These are phyloP conservation scores for Elegia similella DNA, from an alignment of 2,888 invertebrate species.

Conservation along the genomic window DNA sequence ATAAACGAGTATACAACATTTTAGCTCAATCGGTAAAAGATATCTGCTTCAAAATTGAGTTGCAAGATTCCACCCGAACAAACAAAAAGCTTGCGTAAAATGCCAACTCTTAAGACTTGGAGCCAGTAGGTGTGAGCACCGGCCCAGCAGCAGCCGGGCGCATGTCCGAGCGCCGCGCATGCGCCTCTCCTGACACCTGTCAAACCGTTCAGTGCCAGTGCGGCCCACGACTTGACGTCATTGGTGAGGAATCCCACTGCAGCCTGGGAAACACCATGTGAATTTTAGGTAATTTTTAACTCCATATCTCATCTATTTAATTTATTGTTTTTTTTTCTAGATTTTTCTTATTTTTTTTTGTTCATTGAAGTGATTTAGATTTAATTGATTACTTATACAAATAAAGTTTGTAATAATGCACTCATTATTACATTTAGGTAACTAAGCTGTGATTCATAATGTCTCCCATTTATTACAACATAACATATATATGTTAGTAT, in stretches of 20 bases:
- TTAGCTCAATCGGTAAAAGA: no score
- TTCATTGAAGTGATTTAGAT: background rate
- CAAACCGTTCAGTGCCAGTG: slow-evolving; percentile 49
- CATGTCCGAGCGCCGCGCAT: slow-evolving; percentile 49
- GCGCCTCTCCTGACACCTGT: slow-evolving; percentile 61
- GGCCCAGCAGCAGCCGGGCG: slow-evolving; percentile 30
- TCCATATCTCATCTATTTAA: background rate
- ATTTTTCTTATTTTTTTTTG: background rate
- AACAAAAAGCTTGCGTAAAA: no score
- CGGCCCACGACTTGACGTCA: slow-evolving; percentile 57
- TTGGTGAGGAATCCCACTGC: slow-evolving; percentile 36
- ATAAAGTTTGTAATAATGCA: background rate
- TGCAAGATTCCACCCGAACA: no score
- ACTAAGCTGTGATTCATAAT: background rate
- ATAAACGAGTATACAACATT: no score
- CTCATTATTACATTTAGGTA: background rate
- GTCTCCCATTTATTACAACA: no score
- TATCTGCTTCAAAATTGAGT: no score
- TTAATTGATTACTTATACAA: background rate
- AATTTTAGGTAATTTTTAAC: slow-evolving; percentile 42
- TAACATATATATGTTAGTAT: background rate
- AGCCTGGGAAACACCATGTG: slow-evolving; percentile 54
- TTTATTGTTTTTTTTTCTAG: slow-evolving; percentile 12
- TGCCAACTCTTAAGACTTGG: background rate
- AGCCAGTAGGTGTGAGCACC: background rate